Percentiles rank a stretch among this genome's conserved stretches.
Conservation (phyloP, 2,797 vertebrate genomes). For the Cichlasoma orientale region DNA sequence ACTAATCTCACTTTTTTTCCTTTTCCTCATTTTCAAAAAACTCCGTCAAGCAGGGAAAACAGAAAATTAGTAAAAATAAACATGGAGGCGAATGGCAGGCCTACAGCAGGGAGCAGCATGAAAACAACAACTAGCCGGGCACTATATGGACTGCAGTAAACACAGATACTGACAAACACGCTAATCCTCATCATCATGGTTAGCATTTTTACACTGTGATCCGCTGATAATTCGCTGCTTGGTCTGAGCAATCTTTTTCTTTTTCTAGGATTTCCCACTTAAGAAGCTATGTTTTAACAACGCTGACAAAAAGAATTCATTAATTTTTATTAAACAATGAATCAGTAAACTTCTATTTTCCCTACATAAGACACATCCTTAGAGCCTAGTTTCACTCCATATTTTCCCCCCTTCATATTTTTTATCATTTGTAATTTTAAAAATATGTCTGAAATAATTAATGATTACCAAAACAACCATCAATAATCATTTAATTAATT, state of each 20-base stretch:
- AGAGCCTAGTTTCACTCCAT: background rate
- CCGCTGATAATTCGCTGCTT: background rate
- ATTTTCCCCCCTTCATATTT: background rate
- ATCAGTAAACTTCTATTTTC: background rate
- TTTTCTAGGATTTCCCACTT: background rate
- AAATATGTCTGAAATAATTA: background rate
- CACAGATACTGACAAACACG: background rate
- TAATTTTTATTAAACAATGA: background rate
- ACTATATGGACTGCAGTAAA: background rate
- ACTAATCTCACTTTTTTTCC: slow-evolving; percentile 61
- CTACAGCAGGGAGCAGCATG: background rate
- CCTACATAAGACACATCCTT: background rate
- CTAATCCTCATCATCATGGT: background rate
- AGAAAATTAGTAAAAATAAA: slow-evolving; percentile 69
- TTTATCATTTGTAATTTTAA: background rate
- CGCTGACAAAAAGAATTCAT: background rate
- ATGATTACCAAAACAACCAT: background rate
- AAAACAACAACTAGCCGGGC: background rate
- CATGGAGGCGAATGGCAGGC: slow-evolving; percentile 32
- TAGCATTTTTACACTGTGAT: background rate
- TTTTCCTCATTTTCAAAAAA: slow-evolving; percentile 23
- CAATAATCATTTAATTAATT: too few species aligned
- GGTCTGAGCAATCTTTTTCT: background rate
- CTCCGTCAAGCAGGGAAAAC: slow-evolving; percentile 68
- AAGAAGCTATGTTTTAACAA: background rate